Percentiles rank a stretch among this genome's conserved stretches.
Evolutionary conservation across 2,797 vertebrate species (phyloP).

Genomic region (Catharus ustulatus): DNA sequence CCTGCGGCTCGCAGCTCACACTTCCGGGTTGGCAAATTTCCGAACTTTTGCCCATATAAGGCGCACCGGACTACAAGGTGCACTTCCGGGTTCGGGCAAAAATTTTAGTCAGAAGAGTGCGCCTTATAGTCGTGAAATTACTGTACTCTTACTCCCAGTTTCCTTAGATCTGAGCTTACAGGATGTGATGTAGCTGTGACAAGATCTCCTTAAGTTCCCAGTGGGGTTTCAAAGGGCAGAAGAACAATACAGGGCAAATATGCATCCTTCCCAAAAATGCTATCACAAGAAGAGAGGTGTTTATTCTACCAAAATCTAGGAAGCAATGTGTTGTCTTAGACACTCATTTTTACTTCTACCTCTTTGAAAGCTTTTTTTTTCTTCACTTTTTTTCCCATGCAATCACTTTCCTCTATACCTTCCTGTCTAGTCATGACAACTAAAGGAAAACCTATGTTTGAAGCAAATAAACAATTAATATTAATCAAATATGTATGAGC

Average conservation of each 20-base stretch:
- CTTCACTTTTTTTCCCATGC: neutral
- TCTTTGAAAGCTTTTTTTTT: neutral
- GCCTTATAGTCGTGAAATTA: no score
- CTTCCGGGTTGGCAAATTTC: no score
- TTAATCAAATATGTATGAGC: conserved; percentile 48
- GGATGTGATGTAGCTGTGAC: neutral
- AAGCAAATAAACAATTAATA: conserved; percentile 54
- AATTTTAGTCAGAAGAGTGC: no score
- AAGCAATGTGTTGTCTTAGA: neutral
- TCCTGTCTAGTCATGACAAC: neutral
- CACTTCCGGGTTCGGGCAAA: no score
- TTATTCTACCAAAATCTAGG: neutral
- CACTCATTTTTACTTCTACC: neutral
- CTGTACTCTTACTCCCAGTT: neutral
- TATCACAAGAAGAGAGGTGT: neutral
- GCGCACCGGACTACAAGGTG: no score
- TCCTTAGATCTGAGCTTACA: neutral
- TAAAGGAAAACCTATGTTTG: neutral
- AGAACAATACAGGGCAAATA: neutral
- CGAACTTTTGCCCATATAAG: no score
- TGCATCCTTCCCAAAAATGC: neutral
- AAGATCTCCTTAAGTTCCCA: neutral
- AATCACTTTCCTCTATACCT: neutral
- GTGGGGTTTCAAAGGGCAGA: neutral
- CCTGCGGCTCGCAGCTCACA: no score